These are phyloP conservation scores for Austrolebias charrua DNA, from an alignment of 2,797 vertebrate species.

Conservation along the genomic window DNA sequence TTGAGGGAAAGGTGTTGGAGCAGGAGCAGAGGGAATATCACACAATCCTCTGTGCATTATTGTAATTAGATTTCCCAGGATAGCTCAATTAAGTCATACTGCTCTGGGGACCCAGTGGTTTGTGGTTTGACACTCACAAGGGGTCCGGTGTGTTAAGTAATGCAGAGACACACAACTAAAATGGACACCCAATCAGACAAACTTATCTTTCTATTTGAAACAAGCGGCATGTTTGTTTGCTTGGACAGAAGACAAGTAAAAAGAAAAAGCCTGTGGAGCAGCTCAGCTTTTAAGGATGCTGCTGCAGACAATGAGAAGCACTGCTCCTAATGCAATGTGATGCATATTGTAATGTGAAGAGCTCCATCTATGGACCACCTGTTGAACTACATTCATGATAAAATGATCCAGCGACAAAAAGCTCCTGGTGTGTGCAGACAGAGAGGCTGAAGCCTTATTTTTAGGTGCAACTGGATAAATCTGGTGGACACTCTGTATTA, in stretches of 20 bases:
- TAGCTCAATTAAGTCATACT: conserved; percentile 81
- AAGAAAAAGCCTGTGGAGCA: conserved; percentile 39
- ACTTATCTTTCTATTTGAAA: conserved; percentile 8
- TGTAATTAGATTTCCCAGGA: conserved; percentile 83
- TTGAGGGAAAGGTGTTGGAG: conserved; percentile 62
- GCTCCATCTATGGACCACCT: conserved; percentile 86
- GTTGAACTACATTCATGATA: conserved; percentile 78
- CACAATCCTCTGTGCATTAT: conserved; percentile 79
- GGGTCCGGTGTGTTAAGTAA: conserved; percentile 78
- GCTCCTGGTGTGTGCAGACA: conserved; percentile 25
- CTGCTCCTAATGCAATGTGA: conserved; percentile 62
- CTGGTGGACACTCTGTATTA: conserved; percentile 52
- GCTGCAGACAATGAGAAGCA: conserved; percentile 16
- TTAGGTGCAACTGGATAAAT: conserved; percentile 48
- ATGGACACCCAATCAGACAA: conserved; percentile 42
- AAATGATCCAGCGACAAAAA: conserved; percentile 17
- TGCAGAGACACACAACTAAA: conserved; percentile 64
- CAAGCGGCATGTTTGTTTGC: conserved; percentile 6
- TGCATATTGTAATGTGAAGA: conserved; percentile 84
- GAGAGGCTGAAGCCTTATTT: conserved; percentile 26
- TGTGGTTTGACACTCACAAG: conserved; percentile 76
- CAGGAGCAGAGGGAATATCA: conserved; percentile 69
- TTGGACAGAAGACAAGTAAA: conserved; percentile 50
- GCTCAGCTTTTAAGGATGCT: conserved; percentile 55
- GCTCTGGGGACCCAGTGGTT: conserved; percentile 70